These are phyloP conservation scores for Porites divaricata DNA, from an alignment of 92 coral and sea anemone species.

Conservation along the genomic window DNA sequence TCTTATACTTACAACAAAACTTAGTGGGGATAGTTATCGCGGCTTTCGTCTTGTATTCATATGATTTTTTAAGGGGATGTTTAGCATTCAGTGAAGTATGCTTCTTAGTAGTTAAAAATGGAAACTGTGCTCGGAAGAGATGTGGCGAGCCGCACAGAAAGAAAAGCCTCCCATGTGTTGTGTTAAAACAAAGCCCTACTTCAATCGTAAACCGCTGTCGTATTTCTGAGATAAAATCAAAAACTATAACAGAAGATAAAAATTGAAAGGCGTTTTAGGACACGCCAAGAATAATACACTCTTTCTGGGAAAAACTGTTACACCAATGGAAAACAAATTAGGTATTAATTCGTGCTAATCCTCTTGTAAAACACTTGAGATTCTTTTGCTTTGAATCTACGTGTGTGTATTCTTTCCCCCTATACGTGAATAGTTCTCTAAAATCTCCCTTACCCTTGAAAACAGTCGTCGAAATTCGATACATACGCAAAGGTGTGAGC, in stretches of 20 bases:
- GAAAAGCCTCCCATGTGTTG: conserved; percentile 14
- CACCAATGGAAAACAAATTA: conserved; percentile 5
- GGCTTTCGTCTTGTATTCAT: too few relatives aligned
- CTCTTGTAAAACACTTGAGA: background rate
- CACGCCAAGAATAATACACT: background rate
- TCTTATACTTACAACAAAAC: too few relatives aligned
- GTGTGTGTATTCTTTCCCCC: background rate
- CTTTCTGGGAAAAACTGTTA: background rate
- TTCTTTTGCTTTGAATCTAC: background rate
- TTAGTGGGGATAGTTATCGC: too few relatives aligned
- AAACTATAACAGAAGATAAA: background rate
- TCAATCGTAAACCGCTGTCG: background rate
- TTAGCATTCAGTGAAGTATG: too few relatives aligned
- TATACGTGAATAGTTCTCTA: background rate
- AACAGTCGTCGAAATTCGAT: conserved; percentile 17
- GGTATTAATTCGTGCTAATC: conserved; percentile 6
- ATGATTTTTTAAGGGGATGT: too few relatives aligned
- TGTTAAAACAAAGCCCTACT: background rate
- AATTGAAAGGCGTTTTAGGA: background rate
- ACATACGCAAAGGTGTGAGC: background rate
- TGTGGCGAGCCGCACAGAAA: background rate
- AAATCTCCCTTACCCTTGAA: background rate
- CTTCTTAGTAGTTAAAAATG: background rate
- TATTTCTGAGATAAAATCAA: conserved; percentile 22
- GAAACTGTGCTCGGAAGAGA: background rate